Base-by-base conservation (phyloP, 2,113 vertebrate genomes). In the Epinephelus moara region DNA sequence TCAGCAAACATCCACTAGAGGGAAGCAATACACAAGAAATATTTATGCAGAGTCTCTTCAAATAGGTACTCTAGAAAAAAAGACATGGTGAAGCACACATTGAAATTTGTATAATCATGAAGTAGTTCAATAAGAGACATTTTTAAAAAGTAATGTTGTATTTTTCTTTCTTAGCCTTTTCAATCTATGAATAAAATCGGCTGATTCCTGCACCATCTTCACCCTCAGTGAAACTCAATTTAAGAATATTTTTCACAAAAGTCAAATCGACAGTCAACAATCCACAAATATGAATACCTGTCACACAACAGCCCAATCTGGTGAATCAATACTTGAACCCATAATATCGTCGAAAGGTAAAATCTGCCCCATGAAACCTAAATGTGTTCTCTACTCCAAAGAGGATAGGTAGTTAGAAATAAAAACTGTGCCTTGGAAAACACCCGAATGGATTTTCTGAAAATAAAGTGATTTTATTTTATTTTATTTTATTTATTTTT, bases 1-100 rank as follows among this genome's bases (percentile, higher is more conserved):
- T 13, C 15, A 69, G 0, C 3, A 50, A 1, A 68, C 2, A 13
- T 52, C 91, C 95, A 91, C 93, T 91, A 95, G 94, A 89, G 87
- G 93, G 92, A 70, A 92, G 89, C 88, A 94, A 17, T 45, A 66
- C 12, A 80, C 60, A 71, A 89, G 6, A 50, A 33, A 69, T 84
- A 18, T 42, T 33, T 15, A 23, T 11, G 6, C 14, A 25, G 21
- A 27, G 23, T 3, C 23, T 0, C 1, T 21, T 47, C 11, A 21
- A 42, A 18, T 15, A 14, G 42, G 1, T 10, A 23, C 68, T 19
- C 21, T 23, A 13, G 3, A 56, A 40, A 61, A 56, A 50, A 30
- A 40, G 50, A 33, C 12, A 27, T 12, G 4, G 4, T 14, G 15
- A 14, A 37, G 30, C 15, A 40, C 25, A 74, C 10, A 66, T 25